Evolutionary conservation across 2,888 invertebrate species (phyloP).

Genomic region (Nomada ruficornis): DNA sequence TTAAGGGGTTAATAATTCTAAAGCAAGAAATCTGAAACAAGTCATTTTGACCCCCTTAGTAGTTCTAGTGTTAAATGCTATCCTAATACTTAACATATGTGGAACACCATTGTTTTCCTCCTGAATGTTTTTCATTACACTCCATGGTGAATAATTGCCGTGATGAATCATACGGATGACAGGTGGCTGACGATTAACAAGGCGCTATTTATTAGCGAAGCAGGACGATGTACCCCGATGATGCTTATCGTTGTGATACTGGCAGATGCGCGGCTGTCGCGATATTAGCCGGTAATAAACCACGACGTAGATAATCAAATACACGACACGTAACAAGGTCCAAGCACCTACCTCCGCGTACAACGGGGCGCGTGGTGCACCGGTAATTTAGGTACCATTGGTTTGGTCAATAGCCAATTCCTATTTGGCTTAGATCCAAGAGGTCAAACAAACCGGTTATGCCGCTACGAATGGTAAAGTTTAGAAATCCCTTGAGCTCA

Average conservation of each 20-base stretch:
- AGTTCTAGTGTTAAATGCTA: no score
- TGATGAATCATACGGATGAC: slow-evolving; percentile 4
- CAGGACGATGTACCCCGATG: slow-evolving; percentile 38
- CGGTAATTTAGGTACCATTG: slow-evolving; percentile 82
- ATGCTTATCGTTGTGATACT: slow-evolving; percentile 58
- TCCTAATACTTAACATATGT: no score
- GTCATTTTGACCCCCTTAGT: no score
- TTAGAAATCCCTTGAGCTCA: slow-evolving; percentile 43
- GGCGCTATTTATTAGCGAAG: slow-evolving; percentile 44
- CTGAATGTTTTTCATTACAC: not conserved
- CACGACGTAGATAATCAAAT: slow-evolving; percentile 82
- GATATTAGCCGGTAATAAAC: slow-evolving; percentile 80
- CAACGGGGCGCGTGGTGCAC: slow-evolving; percentile 69
- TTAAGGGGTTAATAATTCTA: no score
- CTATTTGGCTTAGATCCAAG: slow-evolving; percentile 82
- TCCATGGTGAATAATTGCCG: not conserved
- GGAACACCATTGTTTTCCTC: not conserved
- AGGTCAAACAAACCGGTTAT: slow-evolving; percentile 77
- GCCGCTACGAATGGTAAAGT: slow-evolving; percentile 66
- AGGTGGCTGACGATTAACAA: slow-evolving; percentile 27
- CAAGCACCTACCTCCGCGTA: slow-evolving; percentile 69
- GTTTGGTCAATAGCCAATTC: slow-evolving; percentile 84
- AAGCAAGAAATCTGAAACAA: no score
- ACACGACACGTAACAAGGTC: slow-evolving; percentile 81
- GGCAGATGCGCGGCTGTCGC: slow-evolving; percentile 69